Evolutionary conservation across 2,888 invertebrate genomes (phyloP).

Genomic region (Drosophila pegasa): DNA sequence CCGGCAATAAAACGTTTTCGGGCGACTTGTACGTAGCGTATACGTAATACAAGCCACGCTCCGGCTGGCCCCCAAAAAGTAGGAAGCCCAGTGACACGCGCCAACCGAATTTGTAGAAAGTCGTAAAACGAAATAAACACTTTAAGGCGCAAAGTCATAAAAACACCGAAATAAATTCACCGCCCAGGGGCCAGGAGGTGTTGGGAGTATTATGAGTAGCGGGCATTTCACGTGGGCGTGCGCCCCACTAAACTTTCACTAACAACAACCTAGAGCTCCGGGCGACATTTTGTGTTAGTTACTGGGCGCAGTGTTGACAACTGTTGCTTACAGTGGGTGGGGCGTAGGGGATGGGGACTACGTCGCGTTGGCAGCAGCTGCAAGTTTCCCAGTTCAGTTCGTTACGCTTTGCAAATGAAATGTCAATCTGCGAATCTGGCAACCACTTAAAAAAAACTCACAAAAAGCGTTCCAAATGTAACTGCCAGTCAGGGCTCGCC

Average conservation of each 20-base stretch:
- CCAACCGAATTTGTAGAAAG: conserved; percentile 68
- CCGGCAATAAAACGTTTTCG: conserved; percentile 73
- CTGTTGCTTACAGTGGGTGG: conserved; percentile 40
- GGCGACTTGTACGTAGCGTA: conserved; percentile 40
- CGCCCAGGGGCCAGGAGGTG: conserved; percentile 12
- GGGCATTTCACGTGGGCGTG: conserved; percentile 14
- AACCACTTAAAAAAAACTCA: conserved; percentile 40
- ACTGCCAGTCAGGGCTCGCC: conserved; percentile 28
- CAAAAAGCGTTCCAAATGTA: conserved; percentile 31
- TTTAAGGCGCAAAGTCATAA: conserved; percentile 75
- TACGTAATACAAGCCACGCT: conserved; percentile 20
- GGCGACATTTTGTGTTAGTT: conserved; percentile 37
- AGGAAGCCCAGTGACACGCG: conserved; percentile 70
- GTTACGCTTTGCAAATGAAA: conserved; percentile 44
- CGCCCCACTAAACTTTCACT: conserved; percentile 49
- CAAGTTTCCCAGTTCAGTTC: conserved; percentile 3
- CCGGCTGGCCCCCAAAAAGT: conserved; percentile 35
- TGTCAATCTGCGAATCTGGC: conserved; percentile 42
- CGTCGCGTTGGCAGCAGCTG: conserved; percentile 13
- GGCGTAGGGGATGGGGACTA: not conserved
- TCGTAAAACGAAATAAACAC: conserved; percentile 78
- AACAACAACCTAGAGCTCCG: conserved; percentile 30
- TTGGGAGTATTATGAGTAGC: conserved; percentile 14
- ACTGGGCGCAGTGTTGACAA: conserved; percentile 43
- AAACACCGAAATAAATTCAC: conserved; percentile 63